Evolutionary conservation across 1,140 invertebrate genomes (phyloP).

Genomic region (Stratiolaelaps scimitus): DNA sequence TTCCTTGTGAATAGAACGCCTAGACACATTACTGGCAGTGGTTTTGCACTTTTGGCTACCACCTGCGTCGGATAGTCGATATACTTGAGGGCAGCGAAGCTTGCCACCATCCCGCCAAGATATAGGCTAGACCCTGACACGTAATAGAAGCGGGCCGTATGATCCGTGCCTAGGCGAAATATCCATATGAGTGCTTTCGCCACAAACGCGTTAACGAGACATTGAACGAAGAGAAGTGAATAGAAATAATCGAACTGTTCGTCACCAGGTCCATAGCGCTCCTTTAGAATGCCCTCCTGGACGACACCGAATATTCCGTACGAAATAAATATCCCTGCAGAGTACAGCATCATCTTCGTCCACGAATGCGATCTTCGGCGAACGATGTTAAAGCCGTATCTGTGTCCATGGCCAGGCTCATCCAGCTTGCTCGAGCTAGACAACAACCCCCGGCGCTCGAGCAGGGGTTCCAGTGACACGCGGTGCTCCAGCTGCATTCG

Average conservation of each 20-base stretch:
- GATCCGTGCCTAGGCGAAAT: slow-evolving; percentile 50
- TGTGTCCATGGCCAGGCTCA: too few relatives aligned
- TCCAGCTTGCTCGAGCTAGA: too few relatives aligned
- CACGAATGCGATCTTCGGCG: too few relatives aligned
- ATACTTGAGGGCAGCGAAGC: slow-evolving; percentile 88
- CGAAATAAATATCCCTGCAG: slow-evolving; percentile 70
- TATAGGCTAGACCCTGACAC: slow-evolving; percentile 69
- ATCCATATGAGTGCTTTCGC: slow-evolving; percentile 49
- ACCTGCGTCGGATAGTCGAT: slow-evolving; percentile 91
- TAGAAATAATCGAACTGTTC: slow-evolving; percentile 76
- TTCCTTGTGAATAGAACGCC: slow-evolving; percentile 76
- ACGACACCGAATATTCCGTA: slow-evolving; percentile 83
- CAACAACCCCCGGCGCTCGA: too few relatives aligned
- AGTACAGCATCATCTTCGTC: slow-evolving; percentile 50
- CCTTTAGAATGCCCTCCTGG: slow-evolving; percentile 67
- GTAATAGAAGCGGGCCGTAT: slow-evolving; percentile 60
- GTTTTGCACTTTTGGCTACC: slow-evolving; percentile 94
- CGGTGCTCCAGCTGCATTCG: too few relatives aligned
- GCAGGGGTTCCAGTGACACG: too few relatives aligned
- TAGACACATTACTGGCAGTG: slow-evolving; percentile 92
- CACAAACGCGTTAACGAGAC: slow-evolving; percentile 73
- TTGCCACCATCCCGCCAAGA: slow-evolving; percentile 84
- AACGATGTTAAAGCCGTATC: too few relatives aligned
- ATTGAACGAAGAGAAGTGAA: slow-evolving; percentile 72
- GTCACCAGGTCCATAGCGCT: slow-evolving; percentile 54